These are phyloP conservation scores for Isurus oxyrinchus DNA, from an alignment of 2,113 vertebrate genomes.

Conservation along the genomic window DNA sequence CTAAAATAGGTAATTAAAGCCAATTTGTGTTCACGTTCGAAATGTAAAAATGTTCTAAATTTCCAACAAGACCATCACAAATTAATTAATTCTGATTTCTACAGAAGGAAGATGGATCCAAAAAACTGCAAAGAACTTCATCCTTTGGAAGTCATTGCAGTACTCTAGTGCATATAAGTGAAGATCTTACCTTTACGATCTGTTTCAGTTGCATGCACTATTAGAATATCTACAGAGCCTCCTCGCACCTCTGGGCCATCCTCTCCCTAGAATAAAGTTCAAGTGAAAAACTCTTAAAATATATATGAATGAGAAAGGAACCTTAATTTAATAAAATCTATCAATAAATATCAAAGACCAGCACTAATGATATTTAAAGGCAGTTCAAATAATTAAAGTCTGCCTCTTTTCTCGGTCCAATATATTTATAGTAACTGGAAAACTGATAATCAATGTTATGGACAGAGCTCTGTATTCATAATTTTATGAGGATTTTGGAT, in stretches of 20 bases:
- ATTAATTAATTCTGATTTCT: background rate
- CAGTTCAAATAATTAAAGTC: background rate
- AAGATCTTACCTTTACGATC: slow-evolving; percentile 82
- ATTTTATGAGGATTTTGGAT: background rate
- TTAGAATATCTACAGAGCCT: slow-evolving; percentile 86
- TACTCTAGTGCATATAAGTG: background rate
- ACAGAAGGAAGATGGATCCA: background rate
- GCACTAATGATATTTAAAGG: no score
- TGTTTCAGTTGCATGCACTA: slow-evolving; percentile 94
- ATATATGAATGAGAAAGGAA: background rate
- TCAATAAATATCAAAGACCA: background rate
- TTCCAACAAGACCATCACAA: background rate
- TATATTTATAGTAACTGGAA: background rate
- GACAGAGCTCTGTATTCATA: background rate
- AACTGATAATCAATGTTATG: background rate
- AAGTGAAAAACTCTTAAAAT: background rate
- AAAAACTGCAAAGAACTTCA: background rate
- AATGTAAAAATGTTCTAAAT: background rate
- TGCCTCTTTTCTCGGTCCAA: background rate
- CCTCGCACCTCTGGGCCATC: slow-evolving; percentile 94
- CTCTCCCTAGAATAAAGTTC: slow-evolving; percentile 65
- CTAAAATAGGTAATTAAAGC: background rate
- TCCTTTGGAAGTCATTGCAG: background rate
- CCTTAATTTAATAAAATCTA: background rate
- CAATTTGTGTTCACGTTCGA: background rate